These are phyloP conservation scores for Drosophila diplacantha DNA, from an alignment of 2,888 invertebrate species.

Conservation along the genomic window DNA sequence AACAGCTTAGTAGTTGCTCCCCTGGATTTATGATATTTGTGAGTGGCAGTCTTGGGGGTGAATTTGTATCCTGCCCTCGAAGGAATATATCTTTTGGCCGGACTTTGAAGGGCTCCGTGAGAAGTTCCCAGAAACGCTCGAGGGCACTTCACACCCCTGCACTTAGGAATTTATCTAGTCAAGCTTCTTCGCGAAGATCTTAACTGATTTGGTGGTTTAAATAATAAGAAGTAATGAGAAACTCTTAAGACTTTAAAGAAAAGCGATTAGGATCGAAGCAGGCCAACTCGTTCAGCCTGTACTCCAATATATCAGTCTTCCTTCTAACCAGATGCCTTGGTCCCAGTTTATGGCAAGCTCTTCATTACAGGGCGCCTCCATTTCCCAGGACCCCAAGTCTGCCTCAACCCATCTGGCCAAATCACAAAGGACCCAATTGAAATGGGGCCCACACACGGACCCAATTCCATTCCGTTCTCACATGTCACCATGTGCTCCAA, in stretches of 20 bases:
- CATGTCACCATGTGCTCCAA: constrained; percentile 64
- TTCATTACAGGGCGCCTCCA: constrained; percentile 3
- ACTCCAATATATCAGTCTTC: too few species aligned
- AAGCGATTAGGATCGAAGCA: neutral
- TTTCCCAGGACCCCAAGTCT: constrained; percentile 1
- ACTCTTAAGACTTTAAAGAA: neutral
- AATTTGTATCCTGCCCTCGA: constrained; percentile 11
- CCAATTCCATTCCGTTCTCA: constrained; percentile 38
- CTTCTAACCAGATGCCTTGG: neutral
- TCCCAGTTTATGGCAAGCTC: constrained; percentile 10
- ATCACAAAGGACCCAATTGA: constrained; percentile 49
- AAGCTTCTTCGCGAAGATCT: neutral
- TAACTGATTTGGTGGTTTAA: neutral
- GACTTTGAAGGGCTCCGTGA: neutral
- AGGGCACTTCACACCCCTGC: constrained; percentile 9
- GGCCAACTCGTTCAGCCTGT: neutral
- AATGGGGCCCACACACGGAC: constrained; percentile 38
- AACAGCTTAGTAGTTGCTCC: constrained; percentile 38
- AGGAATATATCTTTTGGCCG: constrained; percentile 20
- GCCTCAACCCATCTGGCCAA: constrained; percentile 10
- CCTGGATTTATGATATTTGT: constrained; percentile 47
- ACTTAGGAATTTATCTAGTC: constrained; percentile 9
- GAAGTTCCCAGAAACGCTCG: neutral
- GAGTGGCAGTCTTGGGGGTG: constrained; percentile 17
- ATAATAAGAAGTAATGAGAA: neutral